Base-by-base conservation (phyloP, 2,113 vertebrate species). In the Hiodon tergisus region DNA sequence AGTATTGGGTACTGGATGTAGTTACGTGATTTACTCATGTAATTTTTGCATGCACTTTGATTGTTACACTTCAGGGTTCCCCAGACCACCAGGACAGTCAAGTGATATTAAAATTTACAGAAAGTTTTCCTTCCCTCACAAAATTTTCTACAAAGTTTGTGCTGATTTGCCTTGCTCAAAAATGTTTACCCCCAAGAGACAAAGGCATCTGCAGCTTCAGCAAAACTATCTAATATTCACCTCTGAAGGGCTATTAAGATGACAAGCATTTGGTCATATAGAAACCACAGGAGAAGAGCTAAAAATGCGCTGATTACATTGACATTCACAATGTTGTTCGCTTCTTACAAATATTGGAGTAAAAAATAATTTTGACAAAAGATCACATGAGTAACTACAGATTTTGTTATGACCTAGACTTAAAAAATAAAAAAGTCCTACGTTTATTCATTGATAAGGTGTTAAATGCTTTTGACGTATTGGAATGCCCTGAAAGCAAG, bases 191-290 rank as follows among this genome's bases (percentile, higher is more conserved):
- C 66, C 58, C 73, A 14, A 31, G 76, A 69, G 73, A 78, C 68
- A 55, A 50, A 31, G 63, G 76, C 76, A 6, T 76, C 66, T 55
- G 61, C 72, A 17, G 69, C 52, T 13, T 51, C 70, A 71, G 31
- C 67, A 72, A 75, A 67, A 14, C 2, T 17, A 31, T 71, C 72
- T 74, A 55, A 61, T 75, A 66, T 60, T 72, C 47, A 47, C 70
- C 6, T 71, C 77, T 73, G 67, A 53, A 65, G 72, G 57, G 68
- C 68, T 69, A 77, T 79, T 77, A 72, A 73, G 69, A 75, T 68
- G 76, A 78, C 68, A 67, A 72, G 71, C 78, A 69, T 71, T 72
- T 72, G 72, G 47, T 74, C 67, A 52, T 52, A 17, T 6, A 3
- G 52, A n/a, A 55, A 55, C 51, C 61, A 11, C 68, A 52, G 9